Evolutionary conservation across 2,113 vertebrate genomes (phyloP).

Genomic region (Eidolon helvum): DNA sequence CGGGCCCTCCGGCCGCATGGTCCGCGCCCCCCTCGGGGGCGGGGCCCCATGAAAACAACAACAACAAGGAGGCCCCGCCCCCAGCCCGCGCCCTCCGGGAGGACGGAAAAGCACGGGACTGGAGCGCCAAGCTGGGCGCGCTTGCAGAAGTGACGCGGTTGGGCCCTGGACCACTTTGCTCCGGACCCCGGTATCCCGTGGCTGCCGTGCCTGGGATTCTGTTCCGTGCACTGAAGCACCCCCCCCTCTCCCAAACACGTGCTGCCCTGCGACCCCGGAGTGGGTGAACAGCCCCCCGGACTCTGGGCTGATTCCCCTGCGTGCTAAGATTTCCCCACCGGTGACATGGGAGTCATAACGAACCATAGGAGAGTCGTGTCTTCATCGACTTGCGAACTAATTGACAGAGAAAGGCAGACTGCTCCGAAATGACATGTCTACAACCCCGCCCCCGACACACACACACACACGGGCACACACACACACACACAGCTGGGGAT

Average conservation of each 20-base stretch:
- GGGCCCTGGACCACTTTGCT: fast-evolving
- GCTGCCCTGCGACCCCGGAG: not conserved
- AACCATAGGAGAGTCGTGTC: not conserved
- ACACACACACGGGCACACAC: too few relatives aligned
- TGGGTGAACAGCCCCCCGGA: not conserved
- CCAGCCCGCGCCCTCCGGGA: not conserved
- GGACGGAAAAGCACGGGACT: fast-evolving
- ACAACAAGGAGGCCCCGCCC: slow-evolving; percentile 71
- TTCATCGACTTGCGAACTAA: not conserved
- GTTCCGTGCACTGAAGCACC: not conserved
- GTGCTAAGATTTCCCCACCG: not conserved
- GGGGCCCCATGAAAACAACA: slow-evolving; percentile 43
- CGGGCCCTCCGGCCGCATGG: slow-evolving; percentile 67
- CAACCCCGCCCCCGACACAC: not conserved
- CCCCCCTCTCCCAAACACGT: not conserved
- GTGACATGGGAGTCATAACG: not conserved
- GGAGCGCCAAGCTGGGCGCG: fast-evolving
- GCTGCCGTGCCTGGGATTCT: not conserved
- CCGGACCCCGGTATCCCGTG: not conserved
- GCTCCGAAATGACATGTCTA: not conserved
- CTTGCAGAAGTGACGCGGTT: fast-evolving
- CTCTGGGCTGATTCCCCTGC: not conserved
- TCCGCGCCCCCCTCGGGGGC: slow-evolving; percentile 70
- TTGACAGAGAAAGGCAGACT: not conserved
- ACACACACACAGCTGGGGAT: not conserved